These are phyloP conservation scores for Caenorhabditis afra DNA, from an alignment of 2,888 invertebrate genomes.

Conservation along the genomic window DNA sequence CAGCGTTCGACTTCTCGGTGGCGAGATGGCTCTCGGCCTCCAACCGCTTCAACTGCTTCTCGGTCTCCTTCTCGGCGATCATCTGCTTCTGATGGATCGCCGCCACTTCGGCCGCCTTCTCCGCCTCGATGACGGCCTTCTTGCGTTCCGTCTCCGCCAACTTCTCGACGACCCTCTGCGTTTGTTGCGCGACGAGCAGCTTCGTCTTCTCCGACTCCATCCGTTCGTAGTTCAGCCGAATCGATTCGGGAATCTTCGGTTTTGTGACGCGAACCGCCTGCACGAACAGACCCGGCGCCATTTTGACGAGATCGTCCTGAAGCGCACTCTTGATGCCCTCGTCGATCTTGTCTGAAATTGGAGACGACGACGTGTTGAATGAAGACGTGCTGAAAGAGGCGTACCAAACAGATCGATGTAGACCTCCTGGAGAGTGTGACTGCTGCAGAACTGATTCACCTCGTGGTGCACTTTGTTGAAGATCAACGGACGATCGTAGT, in stretches of 20 bases:
- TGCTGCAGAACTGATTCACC: slow-evolving; percentile 92
- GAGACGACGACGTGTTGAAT: background rate
- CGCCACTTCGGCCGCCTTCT: slow-evolving; percentile 90
- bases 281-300: slow-evolving; percentile 89
- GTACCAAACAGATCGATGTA: slow-evolving; percentile 91
- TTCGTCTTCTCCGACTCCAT: slow-evolving; percentile 93
- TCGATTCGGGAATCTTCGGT: slow-evolving; percentile 92
- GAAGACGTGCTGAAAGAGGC: background rate
- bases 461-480: slow-evolving; percentile 90
- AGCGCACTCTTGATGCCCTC: slow-evolving; percentile 90
- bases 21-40: slow-evolving; percentile 68
- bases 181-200: slow-evolving; percentile 88
- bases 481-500: slow-evolving; percentile 91
- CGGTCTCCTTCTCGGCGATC: slow-evolving; percentile 91
- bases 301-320: slow-evolving; percentile 88
- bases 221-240: slow-evolving; percentile 89
- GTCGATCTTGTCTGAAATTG: slow-evolving; percentile 87
- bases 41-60: slow-evolving; percentile 84
- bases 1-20: slow-evolving; percentile 84
- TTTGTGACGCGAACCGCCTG: slow-evolving; percentile 92
- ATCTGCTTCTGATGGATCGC: slow-evolving; percentile 91
- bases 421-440: slow-evolving; percentile 90
- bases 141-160: slow-evolving; percentile 93
- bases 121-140: slow-evolving; percentile 90
- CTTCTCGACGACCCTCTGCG: slow-evolving; percentile 92